Evolutionary conservation across 2,113 vertebrate species (phyloP), one percentile per base, ranked within the genome.

Genomic region (Rhineura floridana): DNA sequence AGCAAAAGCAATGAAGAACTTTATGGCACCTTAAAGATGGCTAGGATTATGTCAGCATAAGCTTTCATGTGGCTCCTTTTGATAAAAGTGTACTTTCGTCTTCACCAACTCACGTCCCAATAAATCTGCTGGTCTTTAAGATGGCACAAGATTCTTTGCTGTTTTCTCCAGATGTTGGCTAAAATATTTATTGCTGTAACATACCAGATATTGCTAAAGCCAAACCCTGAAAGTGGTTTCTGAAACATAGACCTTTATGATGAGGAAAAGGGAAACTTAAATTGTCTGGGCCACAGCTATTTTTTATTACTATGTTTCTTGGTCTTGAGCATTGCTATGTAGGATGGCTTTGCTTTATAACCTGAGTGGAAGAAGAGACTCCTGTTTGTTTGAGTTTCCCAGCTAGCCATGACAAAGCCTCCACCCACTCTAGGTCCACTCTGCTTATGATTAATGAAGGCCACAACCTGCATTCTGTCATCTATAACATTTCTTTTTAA

Each of bases 401-500:
- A 79, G 23, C 52, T 85, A 23, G 1, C 77, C 59, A 79, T 6
- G 23, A 52, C 33, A 90, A 62, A 76, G 42, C 30, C 67, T 72
- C 76, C 52, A 13, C 3, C 2, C 0, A 0, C 78, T 83, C 63
- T 46, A 59, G 52, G 42, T 65, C 25, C 42, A n/a, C 55, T 75
- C 46, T n/a, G 0, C 2, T 88, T 65, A 69, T 79, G 10, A 72
- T 73, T 42, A 50, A 9, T 46, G 77, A 88, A 89, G 19, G 39
- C 46, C 55, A 83, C 62, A 28, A 25, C 50, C 69, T 88, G 50
- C 28, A 88, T 67, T 28, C 63, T 78, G 12, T 79, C 69, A 87
- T 70, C 46, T 67, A n/a, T 87, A 90, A 63, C 5, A 67, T 23
- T 83, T 83, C 9, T 59, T 70, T 76, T 63, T 72, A 46, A 83